Evolutionary conservation across 2,113 vertebrate species (phyloP).

Genomic region (Larimichthys polyactis): DNA sequence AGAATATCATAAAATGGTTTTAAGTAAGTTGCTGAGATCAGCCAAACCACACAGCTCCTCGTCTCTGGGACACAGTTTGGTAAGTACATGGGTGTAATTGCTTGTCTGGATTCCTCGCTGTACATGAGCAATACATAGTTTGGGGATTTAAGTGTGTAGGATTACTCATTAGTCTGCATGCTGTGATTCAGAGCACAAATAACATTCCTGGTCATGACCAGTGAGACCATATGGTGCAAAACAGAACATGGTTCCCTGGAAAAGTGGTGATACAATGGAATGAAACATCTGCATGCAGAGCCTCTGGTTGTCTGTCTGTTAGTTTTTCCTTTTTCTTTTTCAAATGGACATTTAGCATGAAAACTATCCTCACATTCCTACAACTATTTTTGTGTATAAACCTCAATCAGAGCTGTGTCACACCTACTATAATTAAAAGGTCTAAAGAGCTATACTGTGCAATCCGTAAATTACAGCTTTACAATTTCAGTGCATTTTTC

Average conservation of each 20-base stretch:
- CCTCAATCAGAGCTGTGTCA: not conserved
- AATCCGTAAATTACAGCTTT: slow-evolving; percentile 9
- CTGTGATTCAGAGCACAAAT: slow-evolving; percentile 59
- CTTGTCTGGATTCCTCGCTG: slow-evolving; percentile 51
- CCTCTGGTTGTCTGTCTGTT: not conserved
- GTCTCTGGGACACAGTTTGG: slow-evolving; percentile 21
- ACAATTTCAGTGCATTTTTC: not conserved
- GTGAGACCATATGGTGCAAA: slow-evolving; percentile 30
- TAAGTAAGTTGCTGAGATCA: slow-evolving; percentile 31
- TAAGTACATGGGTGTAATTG: slow-evolving; percentile 52
- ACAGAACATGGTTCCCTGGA: slow-evolving; percentile 14
- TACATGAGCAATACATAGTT: slow-evolving; percentile 65
- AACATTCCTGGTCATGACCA: slow-evolving; percentile 59
- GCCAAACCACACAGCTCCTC: slow-evolving; percentile 39
- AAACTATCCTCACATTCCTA: not conserved
- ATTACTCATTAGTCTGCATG: slow-evolving; percentile 69
- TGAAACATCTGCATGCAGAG: not conserved
- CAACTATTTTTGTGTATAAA: not conserved
- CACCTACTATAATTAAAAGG: slow-evolving; percentile 1
- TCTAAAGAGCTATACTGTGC: not conserved
- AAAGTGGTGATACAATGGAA: not conserved
- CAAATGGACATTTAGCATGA: not conserved
- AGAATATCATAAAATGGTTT: slow-evolving; percentile 35
- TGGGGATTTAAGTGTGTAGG: slow-evolving; percentile 65
- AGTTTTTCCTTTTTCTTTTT: not conserved